Evolutionary conservation across 2,797 vertebrate genomes (phyloP).

Genomic region (Bradypodion ventrale): DNA sequence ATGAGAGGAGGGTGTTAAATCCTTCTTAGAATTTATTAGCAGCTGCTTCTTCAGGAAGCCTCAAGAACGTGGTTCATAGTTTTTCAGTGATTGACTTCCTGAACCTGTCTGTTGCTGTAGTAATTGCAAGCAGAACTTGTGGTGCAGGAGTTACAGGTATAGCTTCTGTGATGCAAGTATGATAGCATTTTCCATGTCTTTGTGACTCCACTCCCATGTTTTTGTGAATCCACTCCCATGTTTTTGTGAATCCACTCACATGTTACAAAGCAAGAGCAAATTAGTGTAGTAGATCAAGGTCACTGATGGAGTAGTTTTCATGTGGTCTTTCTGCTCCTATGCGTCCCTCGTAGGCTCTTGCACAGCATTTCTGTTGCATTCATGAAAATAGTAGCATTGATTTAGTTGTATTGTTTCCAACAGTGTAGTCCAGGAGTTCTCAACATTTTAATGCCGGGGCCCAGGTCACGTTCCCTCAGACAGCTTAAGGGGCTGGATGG

Average conservation of each 20-base stretch:
- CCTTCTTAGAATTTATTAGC: conserved; percentile 31
- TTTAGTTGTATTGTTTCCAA: too few relatives aligned
- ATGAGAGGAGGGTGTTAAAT: background rate
- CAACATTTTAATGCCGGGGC: too few relatives aligned
- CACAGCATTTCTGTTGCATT: background rate
- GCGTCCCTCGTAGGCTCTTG: background rate
- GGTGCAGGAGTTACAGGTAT: background rate
- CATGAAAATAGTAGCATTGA: background rate
- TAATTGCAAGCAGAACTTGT: background rate
- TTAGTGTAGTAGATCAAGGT: background rate
- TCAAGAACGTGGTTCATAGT: background rate
- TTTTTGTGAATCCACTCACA: background rate
- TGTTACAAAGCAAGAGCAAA: background rate
- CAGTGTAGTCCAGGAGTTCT: too few relatives aligned
- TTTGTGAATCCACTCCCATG: background rate
- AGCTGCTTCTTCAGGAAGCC: conserved; percentile 46
- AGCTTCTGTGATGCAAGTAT: background rate
- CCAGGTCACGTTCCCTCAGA: too few relatives aligned
- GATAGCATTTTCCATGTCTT: background rate
- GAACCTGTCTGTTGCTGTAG: background rate
- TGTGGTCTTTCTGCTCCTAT: background rate
- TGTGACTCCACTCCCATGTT: too few relatives aligned
- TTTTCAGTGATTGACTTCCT: background rate
- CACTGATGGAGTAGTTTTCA: background rate
- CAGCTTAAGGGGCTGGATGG: too few relatives aligned